Base-by-base conservation (phyloP, 2,797 vertebrate genomes). In the Lycodopsis pacificus region DNA sequence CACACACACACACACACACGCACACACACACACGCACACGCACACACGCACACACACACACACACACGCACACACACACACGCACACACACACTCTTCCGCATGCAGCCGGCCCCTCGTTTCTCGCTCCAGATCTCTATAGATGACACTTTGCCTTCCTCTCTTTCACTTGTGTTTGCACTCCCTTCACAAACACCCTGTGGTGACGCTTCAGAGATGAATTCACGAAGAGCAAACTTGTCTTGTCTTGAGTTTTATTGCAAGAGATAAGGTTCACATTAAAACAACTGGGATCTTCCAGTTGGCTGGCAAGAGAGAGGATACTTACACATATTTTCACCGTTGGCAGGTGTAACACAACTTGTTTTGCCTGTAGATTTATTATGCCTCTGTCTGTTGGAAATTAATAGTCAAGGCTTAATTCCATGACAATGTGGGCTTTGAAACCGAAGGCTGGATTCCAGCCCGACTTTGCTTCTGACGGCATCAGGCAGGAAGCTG, bases 91-190 rank as follows among this genome's bases (percentile, higher is more conserved):
- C 66, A 77, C 3, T 14, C 72, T 32, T 70, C 14, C 57, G 49
- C 53, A 76, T 14, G 48, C 63, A 77, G 12, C 17, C 22, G 9
- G 62, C 69, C 64, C 44, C 71, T 81, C 67, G 79, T 72, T 67
- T 79, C 64, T 79, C 61, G 32, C 49, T 63, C 58, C 69, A 53
- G 9, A 51, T 8, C n/a, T 72, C 67, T 84, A 12, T 7, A 78
- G 36, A 70, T 48, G 64, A 64, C 27, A 68, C 46, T 74, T 76
- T 59, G 38, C 68, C 56, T 64, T 72, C 54, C 4, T 42, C n/a
- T 77, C 44, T 83, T 80, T 80, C 42, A 10, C 51, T 76, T 81
- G 65, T 71, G 53, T 71, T 73, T 69, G n/a, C 30, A 27, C n/a
- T 51, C 25, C 15, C 34, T 79, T 65, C 20, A 44, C 51, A 71